Evolutionary conservation across 1,140 invertebrate genomes (phyloP), one percentile per base, ranked within the genome.

Genomic region (Hyles vespertilio): DNA sequence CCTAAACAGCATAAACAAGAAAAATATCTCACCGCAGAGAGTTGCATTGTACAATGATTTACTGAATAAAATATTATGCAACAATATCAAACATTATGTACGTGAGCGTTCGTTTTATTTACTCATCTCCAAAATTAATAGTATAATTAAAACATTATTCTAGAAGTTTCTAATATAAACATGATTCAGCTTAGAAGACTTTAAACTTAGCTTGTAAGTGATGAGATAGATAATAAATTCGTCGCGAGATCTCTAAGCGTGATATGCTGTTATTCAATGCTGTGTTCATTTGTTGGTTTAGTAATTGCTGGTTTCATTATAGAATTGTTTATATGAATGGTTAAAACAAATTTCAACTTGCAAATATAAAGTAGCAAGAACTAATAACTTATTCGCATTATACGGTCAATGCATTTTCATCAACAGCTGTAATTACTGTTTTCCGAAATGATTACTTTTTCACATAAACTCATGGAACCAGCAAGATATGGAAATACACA

Each of bases 351-450:
- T 8, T 11, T n/a, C n/a, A 12, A 32, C 12, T 7, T 11, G 32
- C 52, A 44, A 54, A 43, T 11, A 43, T 22, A 44, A n/a, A 33
- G 10, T 12, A 12, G 9, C 9, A 8, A 55, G 56, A 67, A 53
- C 55, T 63, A 52, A 69, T 65, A 60, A 66, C 48, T 59, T 36
- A 48, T 10, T 8, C 47, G 10, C 22, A 73, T 73, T 74, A 64
- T 66, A 74, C 61, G 72, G 58, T 71, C 58, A 54, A 7, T 71
- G 72, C 59, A 54, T 67, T 71, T 71, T 67, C 63, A 74, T 74
- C 69, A 65, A 56, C 57, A 50, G 47, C 52, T 58, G 54, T 63
- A 73, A 70, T 68, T 65, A 65, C 57, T 69, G 61, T 64, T 59
- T 46, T 58, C 32, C 52, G 36, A 44, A 54, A 11, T 45, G 36